Conservation (phyloP, 2,113 vertebrate species). For the Scortum barcoo region DNA sequence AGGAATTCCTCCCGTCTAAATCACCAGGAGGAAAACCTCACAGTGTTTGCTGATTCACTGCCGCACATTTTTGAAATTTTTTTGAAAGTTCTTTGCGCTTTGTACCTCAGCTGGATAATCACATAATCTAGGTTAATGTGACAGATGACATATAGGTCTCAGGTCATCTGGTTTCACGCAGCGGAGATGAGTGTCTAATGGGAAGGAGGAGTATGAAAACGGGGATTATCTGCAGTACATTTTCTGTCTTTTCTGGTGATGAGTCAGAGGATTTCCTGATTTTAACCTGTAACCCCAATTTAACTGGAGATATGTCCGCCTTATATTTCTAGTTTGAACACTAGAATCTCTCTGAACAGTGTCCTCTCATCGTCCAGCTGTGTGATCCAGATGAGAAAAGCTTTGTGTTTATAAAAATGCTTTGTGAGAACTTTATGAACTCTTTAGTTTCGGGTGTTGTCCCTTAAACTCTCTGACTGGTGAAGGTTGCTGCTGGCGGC, state of each 20-base stretch:
- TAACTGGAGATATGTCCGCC: not conserved
- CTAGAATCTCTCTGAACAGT: too few relatives aligned
- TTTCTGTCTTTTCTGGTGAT: not conserved
- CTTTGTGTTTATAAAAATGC: not conserved
- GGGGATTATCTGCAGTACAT: not conserved
- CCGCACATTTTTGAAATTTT: conserved; percentile 26
- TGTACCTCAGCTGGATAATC: conserved; percentile 17
- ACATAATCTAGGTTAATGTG: conserved; percentile 16
- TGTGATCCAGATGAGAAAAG: not conserved
- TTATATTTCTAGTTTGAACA: not conserved
- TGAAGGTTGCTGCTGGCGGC: too few relatives aligned
- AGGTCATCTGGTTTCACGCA: conserved; percentile 10
- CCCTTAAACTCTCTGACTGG: too few relatives aligned
- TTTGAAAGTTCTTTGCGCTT: conserved; percentile 6
- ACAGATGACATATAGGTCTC: not conserved
- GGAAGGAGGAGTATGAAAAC: not conserved
- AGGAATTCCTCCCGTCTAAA: not conserved
- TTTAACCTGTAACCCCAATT: not conserved
- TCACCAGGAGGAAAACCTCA: not conserved
- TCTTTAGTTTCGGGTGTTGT: too few relatives aligned
- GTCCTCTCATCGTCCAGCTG: not conserved
- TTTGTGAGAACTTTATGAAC: not conserved
- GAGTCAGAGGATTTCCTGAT: not conserved
- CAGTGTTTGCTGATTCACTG: not conserved
- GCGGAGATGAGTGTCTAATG: not conserved